phyloP scores from a whole-genome alignment of 53 echinoderm and acorn worm species.

The Stichopus horrens region DNA sequence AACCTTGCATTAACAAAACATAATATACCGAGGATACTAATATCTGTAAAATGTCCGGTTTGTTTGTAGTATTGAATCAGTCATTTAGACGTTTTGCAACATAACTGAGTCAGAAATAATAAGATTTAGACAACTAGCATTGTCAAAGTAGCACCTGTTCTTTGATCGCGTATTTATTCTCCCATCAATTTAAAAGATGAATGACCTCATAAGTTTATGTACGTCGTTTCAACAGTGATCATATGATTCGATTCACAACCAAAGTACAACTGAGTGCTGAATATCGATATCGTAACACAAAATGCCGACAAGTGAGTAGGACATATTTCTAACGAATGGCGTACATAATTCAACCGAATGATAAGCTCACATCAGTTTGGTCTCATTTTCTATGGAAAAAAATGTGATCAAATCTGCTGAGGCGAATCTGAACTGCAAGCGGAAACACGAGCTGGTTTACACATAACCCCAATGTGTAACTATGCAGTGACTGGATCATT shows the following conservation, averaged over 20 bases:
- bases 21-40: neutral
- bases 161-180: slow-evolving; percentile 30
- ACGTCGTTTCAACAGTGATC: slow-evolving; percentile 37
- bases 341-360: too few species aligned
- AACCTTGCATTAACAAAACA: slow-evolving; percentile 16
- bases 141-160: neutral
- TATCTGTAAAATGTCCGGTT: too few species aligned
- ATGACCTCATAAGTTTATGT: slow-evolving; percentile 38
- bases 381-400: too few species aligned
- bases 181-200: slow-evolving; percentile 25
- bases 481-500: slow-evolving; percentile 21
- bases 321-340: too few species aligned
- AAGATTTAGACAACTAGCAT: neutral
- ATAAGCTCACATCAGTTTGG: too few species aligned
- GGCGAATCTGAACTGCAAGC: neutral
- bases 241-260: slow-evolving; percentile 48
- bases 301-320: too few species aligned
- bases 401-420: too few species aligned
- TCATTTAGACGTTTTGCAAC: neutral
- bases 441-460: neutral
- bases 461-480: slow-evolving; percentile 4
- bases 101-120: neutral
- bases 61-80: neutral
- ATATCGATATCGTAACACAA: too few species aligned
- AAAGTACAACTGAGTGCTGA: too few species aligned